Evolutionary conservation across 2,888 invertebrate genomes (phyloP).

Genomic region (Drosophila affinis): DNA sequence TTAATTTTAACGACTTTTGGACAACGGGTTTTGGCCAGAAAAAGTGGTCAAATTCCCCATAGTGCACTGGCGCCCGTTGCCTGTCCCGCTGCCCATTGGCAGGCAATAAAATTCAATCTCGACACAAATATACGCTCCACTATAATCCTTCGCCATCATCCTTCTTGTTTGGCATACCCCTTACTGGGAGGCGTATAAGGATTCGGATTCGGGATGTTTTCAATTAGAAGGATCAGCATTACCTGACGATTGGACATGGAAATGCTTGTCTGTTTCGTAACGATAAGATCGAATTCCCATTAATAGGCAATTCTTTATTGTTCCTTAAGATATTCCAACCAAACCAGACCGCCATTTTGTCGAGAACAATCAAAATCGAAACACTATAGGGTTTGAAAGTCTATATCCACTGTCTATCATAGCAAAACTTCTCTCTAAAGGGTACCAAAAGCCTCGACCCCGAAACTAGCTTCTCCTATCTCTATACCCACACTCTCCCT

Average conservation of each 20-base stretch:
- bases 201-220: neutral
- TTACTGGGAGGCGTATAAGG: neutral
- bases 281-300: too few relatives aligned
- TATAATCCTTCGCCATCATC: constrained; percentile 15
- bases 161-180: neutral
- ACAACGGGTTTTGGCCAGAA: too few relatives aligned
- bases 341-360: too few relatives aligned
- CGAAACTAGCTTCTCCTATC: neutral
- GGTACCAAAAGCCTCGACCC: neutral
- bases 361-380: too few relatives aligned
- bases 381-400: too few relatives aligned
- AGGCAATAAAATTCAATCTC: constrained; percentile 70
- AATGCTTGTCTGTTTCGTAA: neutral
- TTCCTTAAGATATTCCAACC: too few relatives aligned
- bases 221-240: too few relatives aligned
- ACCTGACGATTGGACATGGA: neutral
- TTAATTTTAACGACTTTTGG: too few relatives aligned
- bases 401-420: too few relatives aligned
- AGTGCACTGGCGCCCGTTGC: neutral
- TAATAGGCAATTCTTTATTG: too few relatives aligned
- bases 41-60: too few relatives aligned
- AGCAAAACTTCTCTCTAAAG: neutral
- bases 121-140: constrained; percentile 39
- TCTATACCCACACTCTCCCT: neutral
- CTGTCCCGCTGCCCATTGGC: constrained; percentile 33